Percentiles rank a stretch among this genome's conserved stretches.
Conservation (phyloP, 2,888 invertebrate species). For the Xestobium rufovillosum region DNA sequence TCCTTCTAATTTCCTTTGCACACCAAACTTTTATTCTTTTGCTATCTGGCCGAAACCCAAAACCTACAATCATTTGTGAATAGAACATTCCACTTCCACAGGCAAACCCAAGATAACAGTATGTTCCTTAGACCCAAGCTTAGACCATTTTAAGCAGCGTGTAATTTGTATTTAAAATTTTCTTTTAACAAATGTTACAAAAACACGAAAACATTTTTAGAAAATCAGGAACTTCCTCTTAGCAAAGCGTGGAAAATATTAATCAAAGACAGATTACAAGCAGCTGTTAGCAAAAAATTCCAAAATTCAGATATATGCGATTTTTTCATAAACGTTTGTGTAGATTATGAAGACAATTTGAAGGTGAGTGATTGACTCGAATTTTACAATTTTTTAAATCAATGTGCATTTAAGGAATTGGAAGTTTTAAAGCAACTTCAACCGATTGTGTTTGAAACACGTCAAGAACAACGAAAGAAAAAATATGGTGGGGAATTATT, state of each 20-base stretch:
- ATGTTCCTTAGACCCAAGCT: no score
- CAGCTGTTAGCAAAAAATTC: conserved; percentile 21
- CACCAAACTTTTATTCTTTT: no score
- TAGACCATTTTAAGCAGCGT: no score
- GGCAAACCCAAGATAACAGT: no score
- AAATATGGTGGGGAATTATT: conserved; percentile 48
- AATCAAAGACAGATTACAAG: conserved; percentile 16
- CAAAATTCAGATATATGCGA: conserved; percentile 53
- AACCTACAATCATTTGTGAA: no score
- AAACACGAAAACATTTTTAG: conserved; percentile 13
- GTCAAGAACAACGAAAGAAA: conserved; percentile 39
- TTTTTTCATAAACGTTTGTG: conserved; percentile 53
- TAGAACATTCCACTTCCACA: no score
- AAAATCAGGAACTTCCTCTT: conserved; percentile 37
- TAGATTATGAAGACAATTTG: conserved; percentile 50
- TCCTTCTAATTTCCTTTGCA: no score
- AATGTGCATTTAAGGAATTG: conserved; percentile 35
- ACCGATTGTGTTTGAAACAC: conserved; percentile 42
- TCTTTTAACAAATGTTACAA: not conserved
- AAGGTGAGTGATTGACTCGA: conserved; percentile 41
- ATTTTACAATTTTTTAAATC: conserved; percentile 3
- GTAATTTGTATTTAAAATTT: conserved; percentile 1
- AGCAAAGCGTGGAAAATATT: conserved; percentile 20
- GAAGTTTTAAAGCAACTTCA: conserved; percentile 43
- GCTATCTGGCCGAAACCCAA: no score